These are phyloP conservation scores for Myotis davidii DNA, from an alignment of 2,113 vertebrate species.

Conservation along the genomic window DNA sequence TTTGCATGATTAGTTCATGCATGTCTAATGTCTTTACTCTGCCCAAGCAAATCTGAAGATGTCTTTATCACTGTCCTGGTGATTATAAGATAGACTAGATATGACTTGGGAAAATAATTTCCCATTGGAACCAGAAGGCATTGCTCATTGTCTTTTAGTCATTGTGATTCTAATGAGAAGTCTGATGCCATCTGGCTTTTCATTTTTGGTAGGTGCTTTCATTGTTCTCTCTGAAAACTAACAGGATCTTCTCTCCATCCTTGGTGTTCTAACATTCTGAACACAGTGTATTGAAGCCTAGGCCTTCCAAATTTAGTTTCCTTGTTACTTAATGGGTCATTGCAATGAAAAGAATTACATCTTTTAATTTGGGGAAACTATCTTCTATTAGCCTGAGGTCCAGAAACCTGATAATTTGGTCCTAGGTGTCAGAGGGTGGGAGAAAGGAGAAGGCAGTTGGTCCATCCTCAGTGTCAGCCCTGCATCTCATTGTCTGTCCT, in stretches of 20 bases:
- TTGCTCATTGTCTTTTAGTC: not conserved
- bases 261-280: slow-evolving; percentile 18
- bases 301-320: slow-evolving; percentile 13
- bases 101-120: slow-evolving; percentile 26
- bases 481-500: not conserved
- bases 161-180: not conserved
- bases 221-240: not conserved
- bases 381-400: not conserved
- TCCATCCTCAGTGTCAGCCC: not conserved
- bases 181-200: not conserved
- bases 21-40: slow-evolving; percentile 1
- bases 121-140: not conserved
- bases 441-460: not conserved
- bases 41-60: not conserved
- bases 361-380: not conserved
- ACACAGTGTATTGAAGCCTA: not conserved
- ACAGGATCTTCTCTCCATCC: not conserved
- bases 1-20: not conserved
- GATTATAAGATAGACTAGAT: not conserved
- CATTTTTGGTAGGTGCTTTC: not conserved
- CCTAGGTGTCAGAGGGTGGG: not conserved
- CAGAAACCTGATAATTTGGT: not conserved
- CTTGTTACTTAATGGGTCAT: not conserved
- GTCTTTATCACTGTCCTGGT: not conserved
- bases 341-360: not conserved